A percentile compares a stretch with the other conserved stretches of the same genome.
Conservation (phyloP, 1,140 invertebrate species). For the Tetramorium simillimum region DNA sequence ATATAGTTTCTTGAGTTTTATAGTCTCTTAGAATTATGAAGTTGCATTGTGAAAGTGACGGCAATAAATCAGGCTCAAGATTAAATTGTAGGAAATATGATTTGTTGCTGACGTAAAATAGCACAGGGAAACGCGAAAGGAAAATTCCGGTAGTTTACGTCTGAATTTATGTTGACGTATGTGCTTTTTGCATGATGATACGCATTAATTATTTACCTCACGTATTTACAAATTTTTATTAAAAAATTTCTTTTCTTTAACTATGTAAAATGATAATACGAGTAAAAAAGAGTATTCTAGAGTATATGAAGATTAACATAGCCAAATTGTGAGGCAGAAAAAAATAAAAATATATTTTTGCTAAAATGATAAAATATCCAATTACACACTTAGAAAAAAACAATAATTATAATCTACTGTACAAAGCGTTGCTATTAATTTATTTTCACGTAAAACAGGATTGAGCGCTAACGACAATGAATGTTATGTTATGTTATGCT, state of each 20-base stretch:
- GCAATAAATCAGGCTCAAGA: conserved; percentile 42
- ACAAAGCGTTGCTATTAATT: not conserved
- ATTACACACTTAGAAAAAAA: not conserved
- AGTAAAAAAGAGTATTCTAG: not conserved
- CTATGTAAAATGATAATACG: not conserved
- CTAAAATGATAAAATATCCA: conserved; percentile 3
- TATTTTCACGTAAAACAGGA: not conserved
- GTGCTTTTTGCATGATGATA: conserved; percentile 2
- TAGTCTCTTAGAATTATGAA: conserved; percentile 45
- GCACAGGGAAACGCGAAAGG: not conserved
- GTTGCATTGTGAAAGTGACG: conserved; percentile 34
- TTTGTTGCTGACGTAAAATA: conserved; percentile 49
- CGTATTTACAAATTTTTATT: not conserved
- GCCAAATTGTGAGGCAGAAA: not conserved
- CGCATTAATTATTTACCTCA: conserved; percentile 10
- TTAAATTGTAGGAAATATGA: conserved; percentile 51
- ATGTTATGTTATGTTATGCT: not conserved
- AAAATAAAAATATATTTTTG: not conserved
- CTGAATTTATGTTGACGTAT: conserved; percentile 3
- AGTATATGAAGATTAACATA: not conserved
- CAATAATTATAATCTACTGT: not conserved
- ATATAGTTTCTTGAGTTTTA: conserved; percentile 47
- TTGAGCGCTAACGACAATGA: not conserved
- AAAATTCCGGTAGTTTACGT: conserved; percentile 26
- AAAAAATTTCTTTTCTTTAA: not conserved